These are phyloP conservation scores for Xenus cinereus DNA, from an alignment of 2,113 vertebrate genomes.

Conservation along the genomic window DNA sequence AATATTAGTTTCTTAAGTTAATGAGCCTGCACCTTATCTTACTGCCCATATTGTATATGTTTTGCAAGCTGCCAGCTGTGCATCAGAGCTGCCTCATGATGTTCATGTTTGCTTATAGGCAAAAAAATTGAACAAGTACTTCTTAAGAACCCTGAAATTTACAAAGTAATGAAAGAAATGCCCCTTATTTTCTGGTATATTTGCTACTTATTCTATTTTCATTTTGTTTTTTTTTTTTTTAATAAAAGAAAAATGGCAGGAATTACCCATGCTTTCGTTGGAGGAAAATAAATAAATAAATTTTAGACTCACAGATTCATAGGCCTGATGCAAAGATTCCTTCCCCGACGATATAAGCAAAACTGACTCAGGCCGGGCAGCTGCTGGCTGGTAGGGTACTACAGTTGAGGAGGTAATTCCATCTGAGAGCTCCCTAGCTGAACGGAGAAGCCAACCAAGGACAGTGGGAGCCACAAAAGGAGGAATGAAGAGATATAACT, in stretches of 20 bases:
- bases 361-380: neutral
- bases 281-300: neutral
- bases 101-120: neutral
- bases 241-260: neutral
- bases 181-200: neutral
- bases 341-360: neutral
- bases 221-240: neutral
- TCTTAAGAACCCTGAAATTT: neutral
- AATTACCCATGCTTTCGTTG: neutral
- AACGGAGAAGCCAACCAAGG: neutral
- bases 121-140: neutral
- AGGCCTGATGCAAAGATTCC: neutral
- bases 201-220: neutral
- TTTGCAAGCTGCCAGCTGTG: conserved; percentile 29
- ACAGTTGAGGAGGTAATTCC: neutral
- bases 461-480: neutral
- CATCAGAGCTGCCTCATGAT: neutral
- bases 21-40: conserved; percentile 52
- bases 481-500: neutral
- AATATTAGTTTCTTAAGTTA: conserved; percentile 38
- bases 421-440: neutral
- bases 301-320: neutral
- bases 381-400: neutral
- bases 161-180: neutral
- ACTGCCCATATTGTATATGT: conserved; percentile 24